These are phyloP conservation scores for Bradypus variegatus DNA, from an alignment of 2,797 vertebrate genomes.

Conservation along the genomic window DNA sequence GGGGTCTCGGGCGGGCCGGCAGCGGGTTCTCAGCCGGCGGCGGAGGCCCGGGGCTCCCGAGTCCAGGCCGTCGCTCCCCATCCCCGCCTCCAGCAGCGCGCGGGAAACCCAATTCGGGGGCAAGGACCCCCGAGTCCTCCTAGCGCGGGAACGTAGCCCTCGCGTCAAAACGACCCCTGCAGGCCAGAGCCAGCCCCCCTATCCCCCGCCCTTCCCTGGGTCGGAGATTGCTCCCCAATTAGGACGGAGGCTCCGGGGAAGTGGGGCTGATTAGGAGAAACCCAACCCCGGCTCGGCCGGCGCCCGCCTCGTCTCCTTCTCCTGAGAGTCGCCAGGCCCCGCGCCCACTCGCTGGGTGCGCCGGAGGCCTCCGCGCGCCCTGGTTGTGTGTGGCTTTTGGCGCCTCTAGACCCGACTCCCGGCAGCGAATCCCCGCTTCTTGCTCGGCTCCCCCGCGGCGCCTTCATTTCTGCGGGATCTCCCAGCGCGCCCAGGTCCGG, in stretches of 20 bases:
- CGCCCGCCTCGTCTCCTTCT: not conserved
- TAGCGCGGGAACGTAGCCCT: rapidly evolving
- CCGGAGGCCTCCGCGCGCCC: rapidly evolving
- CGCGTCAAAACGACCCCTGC: not conserved
- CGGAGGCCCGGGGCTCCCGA: not conserved
- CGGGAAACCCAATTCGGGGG: not conserved
- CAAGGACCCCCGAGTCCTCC: not conserved
- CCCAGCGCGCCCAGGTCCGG: not conserved
- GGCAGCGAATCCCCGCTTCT: not conserved
- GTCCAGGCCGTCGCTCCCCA: not conserved
- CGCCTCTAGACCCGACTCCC: not conserved
- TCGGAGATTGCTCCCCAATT: not conserved
- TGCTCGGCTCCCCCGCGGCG: not conserved
- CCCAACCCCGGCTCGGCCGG: not conserved
- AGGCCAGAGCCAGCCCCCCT: not conserved
- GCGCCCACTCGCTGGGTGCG: rapidly evolving
- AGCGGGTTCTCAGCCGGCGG: not conserved
- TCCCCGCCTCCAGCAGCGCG: not conserved
- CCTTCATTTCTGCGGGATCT: not conserved
- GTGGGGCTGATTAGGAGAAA: conserved; percentile 39
- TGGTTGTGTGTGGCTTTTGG: not conserved
- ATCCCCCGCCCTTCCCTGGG: not conserved
- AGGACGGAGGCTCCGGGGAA: not conserved
- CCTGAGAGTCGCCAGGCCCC: not conserved
- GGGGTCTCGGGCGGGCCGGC: not conserved